A percentile compares a stretch with the other conserved stretches of the same genome.
phyloP scores from a whole-genome alignment of 2,113 vertebrate genomes.

The Megaleporinus macrocephalus region DNA sequence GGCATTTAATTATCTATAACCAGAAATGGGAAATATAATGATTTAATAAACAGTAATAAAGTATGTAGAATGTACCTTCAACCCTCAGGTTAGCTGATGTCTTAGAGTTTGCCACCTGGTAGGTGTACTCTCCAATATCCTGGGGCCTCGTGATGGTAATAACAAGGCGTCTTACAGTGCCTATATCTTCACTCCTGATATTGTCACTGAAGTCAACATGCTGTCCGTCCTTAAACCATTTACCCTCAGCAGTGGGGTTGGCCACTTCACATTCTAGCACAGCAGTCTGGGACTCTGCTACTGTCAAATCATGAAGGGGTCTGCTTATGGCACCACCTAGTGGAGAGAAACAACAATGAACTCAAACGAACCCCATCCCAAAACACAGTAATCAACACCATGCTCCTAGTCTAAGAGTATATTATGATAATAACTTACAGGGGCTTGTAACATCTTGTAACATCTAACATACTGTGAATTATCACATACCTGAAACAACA shows the following conservation, averaged over 20 bases:
- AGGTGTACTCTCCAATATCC: conserved; percentile 92
- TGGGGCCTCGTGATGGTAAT: conserved; percentile 84
- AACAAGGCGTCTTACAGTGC: conserved; percentile 82
- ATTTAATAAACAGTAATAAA: background rate
- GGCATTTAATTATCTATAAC: background rate
- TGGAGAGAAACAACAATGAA: background rate
- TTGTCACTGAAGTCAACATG: conserved; percentile 80
- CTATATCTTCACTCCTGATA: conserved; percentile 79
- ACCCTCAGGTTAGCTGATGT: conserved; percentile 90
- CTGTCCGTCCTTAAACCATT: conserved; percentile 89
- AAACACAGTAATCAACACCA: background rate
- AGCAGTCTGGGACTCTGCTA: conserved; percentile 91
- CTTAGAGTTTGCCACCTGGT: conserved; percentile 92
- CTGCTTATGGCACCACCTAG: conserved; percentile 93
- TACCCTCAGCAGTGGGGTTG: conserved; percentile 87
- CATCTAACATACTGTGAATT: background rate
- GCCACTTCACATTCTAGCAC: conserved; percentile 93
- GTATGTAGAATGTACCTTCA: conserved; percentile 79
- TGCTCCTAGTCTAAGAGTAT: too few species aligned
- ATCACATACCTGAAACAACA: conserved; percentile 87
- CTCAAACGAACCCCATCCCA: background rate
- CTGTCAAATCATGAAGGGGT: conserved; percentile 88
- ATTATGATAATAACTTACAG: background rate
- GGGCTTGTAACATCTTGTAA: background rate
- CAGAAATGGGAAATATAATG: background rate